phyloP scores from a whole-genome alignment of 2,888 invertebrate genomes.

The Abrostola triplasia region DNA sequence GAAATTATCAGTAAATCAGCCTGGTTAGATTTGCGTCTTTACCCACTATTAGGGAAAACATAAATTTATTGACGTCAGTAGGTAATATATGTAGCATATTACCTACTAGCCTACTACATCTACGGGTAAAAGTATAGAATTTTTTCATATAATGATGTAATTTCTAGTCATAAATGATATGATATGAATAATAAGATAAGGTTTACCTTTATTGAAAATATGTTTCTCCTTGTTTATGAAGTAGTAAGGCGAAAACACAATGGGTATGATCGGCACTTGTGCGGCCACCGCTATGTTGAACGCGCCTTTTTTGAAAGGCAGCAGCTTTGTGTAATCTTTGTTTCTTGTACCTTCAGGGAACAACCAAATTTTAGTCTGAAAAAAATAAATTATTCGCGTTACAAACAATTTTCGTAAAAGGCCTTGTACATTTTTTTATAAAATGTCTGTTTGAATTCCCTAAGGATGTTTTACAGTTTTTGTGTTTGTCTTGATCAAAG shows the following conservation, averaged over 20 bases:
- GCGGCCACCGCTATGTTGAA: slow-evolving; percentile 91
- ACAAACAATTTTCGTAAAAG: slow-evolving; percentile 21
- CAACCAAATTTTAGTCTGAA: slow-evolving; percentile 90
- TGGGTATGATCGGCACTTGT: slow-evolving; percentile 90
- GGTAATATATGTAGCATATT: too few relatives aligned
- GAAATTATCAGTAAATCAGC: too few relatives aligned
- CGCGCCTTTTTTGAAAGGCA: slow-evolving; percentile 92
- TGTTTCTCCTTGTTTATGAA: slow-evolving; percentile 82
- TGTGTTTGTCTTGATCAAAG: slow-evolving; percentile 34
- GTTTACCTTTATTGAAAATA: slow-evolving; percentile 70
- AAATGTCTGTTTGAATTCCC: slow-evolving; percentile 73
- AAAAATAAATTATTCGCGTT: slow-evolving; percentile 43
- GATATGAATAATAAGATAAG: too few relatives aligned
- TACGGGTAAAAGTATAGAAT: too few relatives aligned
- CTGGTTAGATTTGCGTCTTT: too few relatives aligned
- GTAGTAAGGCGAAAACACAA: slow-evolving; percentile 90
- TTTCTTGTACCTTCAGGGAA: slow-evolving; percentile 92
- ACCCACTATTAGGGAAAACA: too few relatives aligned
- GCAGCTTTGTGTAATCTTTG: slow-evolving; percentile 79
- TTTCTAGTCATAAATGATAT: too few relatives aligned
- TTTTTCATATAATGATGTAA: too few relatives aligned
- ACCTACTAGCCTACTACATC: too few relatives aligned
- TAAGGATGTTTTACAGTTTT: slow-evolving; percentile 80
- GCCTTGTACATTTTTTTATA: slow-evolving; percentile 64
- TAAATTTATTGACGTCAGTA: too few relatives aligned